These are phyloP conservation scores for Dendrolimus houi DNA, from an alignment of 2,888 invertebrate genomes.

Conservation along the genomic window DNA sequence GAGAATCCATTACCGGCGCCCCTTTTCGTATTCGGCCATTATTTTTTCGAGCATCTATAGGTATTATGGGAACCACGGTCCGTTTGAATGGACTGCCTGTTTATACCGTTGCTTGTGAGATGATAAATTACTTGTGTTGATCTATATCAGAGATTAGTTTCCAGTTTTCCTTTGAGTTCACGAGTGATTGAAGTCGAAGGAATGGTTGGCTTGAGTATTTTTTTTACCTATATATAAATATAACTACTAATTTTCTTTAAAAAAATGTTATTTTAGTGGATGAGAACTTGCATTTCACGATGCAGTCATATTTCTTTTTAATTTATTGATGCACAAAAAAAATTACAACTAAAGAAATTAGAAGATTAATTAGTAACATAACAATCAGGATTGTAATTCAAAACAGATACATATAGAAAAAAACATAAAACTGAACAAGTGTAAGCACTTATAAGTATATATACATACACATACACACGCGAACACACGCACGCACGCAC, in stretches of 20 bases:
- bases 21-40: not conserved
- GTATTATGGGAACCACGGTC: not conserved
- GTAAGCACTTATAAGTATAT: too few species aligned
- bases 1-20: not conserved
- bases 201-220: not conserved
- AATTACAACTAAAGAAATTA: too few species aligned
- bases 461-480: too few species aligned
- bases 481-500: too few species aligned
- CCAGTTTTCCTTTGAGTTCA: not conserved
- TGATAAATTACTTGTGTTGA: conserved; percentile 38
- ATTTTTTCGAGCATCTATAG: not conserved
- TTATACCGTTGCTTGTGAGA: conserved; percentile 12
- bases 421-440: too few species aligned
- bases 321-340: too few species aligned
- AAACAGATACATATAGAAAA: too few species aligned
- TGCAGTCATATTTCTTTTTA: too few species aligned
- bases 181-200: not conserved
- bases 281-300: too few species aligned
- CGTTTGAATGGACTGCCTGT: not conserved
- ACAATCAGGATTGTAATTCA: too few species aligned
- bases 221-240: not conserved
- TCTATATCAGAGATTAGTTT: conserved; percentile 13
- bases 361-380: too few species aligned
- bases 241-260: not conserved
- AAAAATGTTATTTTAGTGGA: not conserved